phyloP scores from a whole-genome alignment of 2,113 vertebrate genomes.

The Ondatra zibethicus region DNA sequence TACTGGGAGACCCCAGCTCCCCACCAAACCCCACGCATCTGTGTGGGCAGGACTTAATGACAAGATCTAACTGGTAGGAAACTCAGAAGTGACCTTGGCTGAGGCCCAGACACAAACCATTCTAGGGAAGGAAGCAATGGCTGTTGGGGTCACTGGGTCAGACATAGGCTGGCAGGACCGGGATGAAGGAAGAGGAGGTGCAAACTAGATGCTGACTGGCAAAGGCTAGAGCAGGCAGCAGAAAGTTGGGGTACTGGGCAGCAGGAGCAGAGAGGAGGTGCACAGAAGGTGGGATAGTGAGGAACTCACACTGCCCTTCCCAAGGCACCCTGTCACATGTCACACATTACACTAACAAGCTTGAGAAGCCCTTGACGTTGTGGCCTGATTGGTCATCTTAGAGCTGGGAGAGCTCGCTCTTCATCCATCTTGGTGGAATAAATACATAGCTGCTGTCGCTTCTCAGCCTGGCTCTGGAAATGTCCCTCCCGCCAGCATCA shows the following conservation, averaged over 20 bases:
- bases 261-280: not conserved
- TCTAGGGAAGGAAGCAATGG: not conserved
- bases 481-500: not conserved
- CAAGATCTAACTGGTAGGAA: not conserved
- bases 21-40: not conserved
- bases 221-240: not conserved
- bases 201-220: not conserved
- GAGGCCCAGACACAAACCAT: not conserved
- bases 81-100: no score
- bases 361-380: not conserved
- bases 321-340: not conserved
- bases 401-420: not conserved
- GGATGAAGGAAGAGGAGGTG: no score
- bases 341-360: not conserved
- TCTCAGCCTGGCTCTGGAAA: not conserved
- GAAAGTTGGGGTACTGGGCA: not conserved
- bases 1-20: not conserved
- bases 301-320: not conserved
- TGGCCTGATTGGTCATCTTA: not conserved
- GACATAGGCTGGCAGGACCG: no score
- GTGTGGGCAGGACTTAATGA: not conserved
- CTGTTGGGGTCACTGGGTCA: no score
- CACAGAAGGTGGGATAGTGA: accelerated
- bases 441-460: not conserved
- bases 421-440: not conserved